Conservation (phyloP, 1,140 invertebrate species). For the Caenorhabditis brenneri region DNA sequence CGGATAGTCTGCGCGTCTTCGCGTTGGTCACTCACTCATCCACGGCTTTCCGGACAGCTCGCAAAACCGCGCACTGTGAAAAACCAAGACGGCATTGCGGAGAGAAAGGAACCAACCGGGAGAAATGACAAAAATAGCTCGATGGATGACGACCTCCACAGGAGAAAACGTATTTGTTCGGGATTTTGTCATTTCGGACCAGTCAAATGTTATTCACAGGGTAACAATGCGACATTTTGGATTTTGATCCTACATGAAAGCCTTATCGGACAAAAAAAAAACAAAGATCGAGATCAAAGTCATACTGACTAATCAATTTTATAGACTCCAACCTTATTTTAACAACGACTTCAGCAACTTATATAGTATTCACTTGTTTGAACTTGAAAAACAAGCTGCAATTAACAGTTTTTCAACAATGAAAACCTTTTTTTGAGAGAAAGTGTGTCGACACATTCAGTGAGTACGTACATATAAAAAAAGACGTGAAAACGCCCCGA, state of each 20-base stretch:
- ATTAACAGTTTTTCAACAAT: no score
- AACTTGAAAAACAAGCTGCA: no score
- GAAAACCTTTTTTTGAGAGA: background rate
- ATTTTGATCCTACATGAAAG: background rate
- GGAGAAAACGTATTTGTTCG: slow-evolving; percentile 10
- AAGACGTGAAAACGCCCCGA: slow-evolving; percentile 24
- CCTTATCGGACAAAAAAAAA: no score
- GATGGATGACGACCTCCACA: slow-evolving; percentile 1
- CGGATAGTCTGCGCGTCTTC: slow-evolving; percentile 6
- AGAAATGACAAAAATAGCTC: slow-evolving; percentile 26
- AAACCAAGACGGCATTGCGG: slow-evolving; percentile 4
- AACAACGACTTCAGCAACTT: no score
- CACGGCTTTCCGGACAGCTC: slow-evolving; percentile 14
- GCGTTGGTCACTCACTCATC: background rate
- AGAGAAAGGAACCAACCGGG: background rate
- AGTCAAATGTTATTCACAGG: background rate
- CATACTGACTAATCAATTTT: no score
- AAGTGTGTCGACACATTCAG: background rate
- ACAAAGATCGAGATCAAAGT: no score
- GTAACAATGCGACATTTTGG: background rate
- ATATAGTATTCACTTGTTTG: no score
- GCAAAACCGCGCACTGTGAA: slow-evolving; percentile 20
- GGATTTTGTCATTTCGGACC: slow-evolving; percentile 20
- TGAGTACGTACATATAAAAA: background rate
- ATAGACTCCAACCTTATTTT: no score